A percentile compares a stretch with the other conserved stretches of the same genome.
Evolutionary conservation across 2,888 invertebrate species (phyloP).

Genomic region (Melinaea menophilus): DNA sequence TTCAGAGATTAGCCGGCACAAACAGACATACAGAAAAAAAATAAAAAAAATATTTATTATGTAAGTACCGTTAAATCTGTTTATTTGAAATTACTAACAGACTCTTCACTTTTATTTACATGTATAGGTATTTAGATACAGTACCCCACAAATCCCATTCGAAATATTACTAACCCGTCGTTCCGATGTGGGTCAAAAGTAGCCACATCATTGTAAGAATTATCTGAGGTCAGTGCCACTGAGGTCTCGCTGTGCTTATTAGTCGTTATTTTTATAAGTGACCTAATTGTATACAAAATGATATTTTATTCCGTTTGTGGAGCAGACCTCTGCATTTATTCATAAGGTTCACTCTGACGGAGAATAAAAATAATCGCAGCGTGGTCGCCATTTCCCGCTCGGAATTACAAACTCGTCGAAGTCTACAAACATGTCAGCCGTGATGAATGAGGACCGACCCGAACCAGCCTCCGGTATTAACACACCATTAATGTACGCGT

Average conservation of each 20-base stretch:
- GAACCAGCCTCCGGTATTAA: too few species aligned
- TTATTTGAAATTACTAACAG: neutral
- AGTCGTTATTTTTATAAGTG: conserved; percentile 11
- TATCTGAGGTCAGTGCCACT: conserved; percentile 15
- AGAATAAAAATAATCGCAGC: too few species aligned
- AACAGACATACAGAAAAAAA: neutral
- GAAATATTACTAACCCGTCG: neutral
- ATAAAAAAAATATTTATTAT: neutral
- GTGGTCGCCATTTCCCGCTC: too few species aligned
- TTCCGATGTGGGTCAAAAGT: conserved; percentile 19
- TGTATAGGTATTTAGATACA: neutral
- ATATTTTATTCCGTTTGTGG: neutral
- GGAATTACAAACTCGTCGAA: too few species aligned
- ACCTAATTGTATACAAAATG: neutral
- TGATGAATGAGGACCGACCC: too few species aligned
- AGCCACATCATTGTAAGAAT: conserved; percentile 17
- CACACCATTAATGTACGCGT: too few species aligned
- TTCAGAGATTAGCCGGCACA: neutral
- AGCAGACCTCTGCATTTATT: neutral
- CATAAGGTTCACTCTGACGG: neutral
- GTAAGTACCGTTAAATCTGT: neutral
- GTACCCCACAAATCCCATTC: too few species aligned
- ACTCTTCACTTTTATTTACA: neutral
- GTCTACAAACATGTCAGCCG: too few species aligned
- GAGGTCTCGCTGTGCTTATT: conserved; percentile 8